Percentiles rank a stretch among this genome's conserved stretches.
phyloP scores from a whole-genome alignment of 2,113 vertebrate genomes.

The Chaetorhynchus papuensis region DNA sequence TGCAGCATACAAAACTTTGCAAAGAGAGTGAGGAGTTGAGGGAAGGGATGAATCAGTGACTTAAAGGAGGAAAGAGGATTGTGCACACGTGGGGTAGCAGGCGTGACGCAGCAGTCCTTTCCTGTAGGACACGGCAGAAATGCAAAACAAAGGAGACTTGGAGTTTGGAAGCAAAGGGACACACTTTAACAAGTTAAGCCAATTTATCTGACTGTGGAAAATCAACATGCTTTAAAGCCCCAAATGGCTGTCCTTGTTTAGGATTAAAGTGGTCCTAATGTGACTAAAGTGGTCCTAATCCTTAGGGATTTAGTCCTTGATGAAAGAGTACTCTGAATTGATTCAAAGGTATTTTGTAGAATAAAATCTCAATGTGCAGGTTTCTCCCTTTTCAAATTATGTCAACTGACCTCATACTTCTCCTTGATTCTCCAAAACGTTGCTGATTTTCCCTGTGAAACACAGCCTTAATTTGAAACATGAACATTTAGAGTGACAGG shows the following conservation, averaged over 20 bases:
- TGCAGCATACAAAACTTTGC: slow-evolving; percentile 21
- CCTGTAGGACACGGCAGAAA: neutral
- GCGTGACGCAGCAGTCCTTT: neutral
- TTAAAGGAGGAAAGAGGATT: slow-evolving; percentile 28
- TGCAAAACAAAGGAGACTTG: neutral
- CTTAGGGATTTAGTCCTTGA: neutral
- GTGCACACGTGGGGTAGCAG: neutral
- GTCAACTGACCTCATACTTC: neutral
- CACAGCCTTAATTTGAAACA: neutral
- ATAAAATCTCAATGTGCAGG: neutral
- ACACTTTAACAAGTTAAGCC: neutral
- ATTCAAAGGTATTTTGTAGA: neutral
- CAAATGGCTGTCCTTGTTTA: neutral
- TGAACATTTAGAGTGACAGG: neutral
- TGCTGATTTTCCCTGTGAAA: neutral
- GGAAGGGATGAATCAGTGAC: slow-evolving; percentile 42
- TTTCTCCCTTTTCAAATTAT: neutral
- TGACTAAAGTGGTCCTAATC: slow-evolving; percentile 17
- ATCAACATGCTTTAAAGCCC: neutral
- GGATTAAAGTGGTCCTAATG: neutral
- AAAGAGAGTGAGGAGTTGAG: neutral
- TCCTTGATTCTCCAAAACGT: neutral
- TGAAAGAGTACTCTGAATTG: neutral
- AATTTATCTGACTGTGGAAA: neutral
- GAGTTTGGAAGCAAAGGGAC: neutral